phyloP scores from a whole-genome alignment of 2,797 vertebrate species.

The Otus scops region DNA sequence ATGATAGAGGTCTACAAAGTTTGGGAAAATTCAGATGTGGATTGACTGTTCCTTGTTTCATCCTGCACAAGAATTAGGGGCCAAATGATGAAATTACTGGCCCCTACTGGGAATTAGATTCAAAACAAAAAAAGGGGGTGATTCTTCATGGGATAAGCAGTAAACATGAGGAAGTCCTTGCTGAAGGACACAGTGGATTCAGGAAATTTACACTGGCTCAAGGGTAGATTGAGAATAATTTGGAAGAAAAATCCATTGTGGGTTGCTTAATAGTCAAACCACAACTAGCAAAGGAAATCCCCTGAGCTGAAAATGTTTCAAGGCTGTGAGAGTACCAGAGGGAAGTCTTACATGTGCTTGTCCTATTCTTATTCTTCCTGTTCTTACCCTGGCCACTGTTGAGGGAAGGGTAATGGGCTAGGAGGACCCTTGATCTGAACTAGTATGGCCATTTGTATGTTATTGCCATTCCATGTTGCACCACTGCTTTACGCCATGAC shows the following conservation, averaged over 20 bases:
- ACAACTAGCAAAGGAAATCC: conserved; percentile 36
- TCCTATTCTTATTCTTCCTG: conserved; percentile 58
- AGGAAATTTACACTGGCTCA: not conserved
- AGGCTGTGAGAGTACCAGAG: conserved; percentile 7
- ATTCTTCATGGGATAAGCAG: not conserved
- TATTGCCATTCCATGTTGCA: not conserved
- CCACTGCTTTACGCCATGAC: not conserved
- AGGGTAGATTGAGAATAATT: not conserved
- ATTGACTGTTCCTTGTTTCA: not conserved
- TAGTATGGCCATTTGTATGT: not conserved
- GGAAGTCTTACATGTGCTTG: conserved; percentile 25
- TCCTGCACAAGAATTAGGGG: not conserved
- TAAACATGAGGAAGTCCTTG: not conserved
- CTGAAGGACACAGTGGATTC: not conserved
- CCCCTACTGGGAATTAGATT: not conserved
- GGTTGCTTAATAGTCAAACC: conserved; percentile 12
- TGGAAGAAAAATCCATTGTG: conserved; percentile 11
- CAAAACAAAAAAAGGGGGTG: not conserved
- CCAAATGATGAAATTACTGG: not conserved
- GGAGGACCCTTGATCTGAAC: not conserved
- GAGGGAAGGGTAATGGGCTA: not conserved
- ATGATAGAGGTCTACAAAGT: not conserved
- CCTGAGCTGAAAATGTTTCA: conserved; percentile 14
- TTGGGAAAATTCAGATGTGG: not conserved
- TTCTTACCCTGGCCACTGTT: not conserved